Base-by-base conservation (phyloP, 1,140 invertebrate species). In the Drosophila varians region DNA sequence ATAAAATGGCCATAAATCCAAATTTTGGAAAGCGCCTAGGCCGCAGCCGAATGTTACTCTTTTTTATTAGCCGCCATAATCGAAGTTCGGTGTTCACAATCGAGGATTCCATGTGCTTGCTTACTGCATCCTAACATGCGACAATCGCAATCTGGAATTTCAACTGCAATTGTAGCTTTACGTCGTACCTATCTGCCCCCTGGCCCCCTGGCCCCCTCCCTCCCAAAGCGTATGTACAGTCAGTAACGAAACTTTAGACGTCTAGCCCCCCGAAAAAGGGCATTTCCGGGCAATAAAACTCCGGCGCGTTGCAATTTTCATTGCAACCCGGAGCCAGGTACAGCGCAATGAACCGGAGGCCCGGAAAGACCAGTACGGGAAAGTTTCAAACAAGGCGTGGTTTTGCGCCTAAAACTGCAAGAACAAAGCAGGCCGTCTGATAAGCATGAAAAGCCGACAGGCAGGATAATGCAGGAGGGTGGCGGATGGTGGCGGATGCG, bases 211-310 rank as follows among this genome's bases (percentile, higher is more conserved):
- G n/a, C n/a, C n/a, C n/a, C n/a, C n/a, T n/a, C n/a, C n/a, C n/a
- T n/a, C n/a, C n/a, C n/a, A n/a, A n/a, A n/a, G n/a, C n/a, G n/a
- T n/a, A n/a, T n/a, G n/a, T n/a, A n/a, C n/a, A n/a, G n/a, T n/a
- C n/a, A n/a, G n/a, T n/a, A n/a, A n/a, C 6, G 34, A 72, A 75
- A 75, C 71, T 80, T 75, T 48, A 18, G 31, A 45, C 49, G 75
- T 74, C 75, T 79, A 34, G 52, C 40, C 43, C 40, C 36, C 21
- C 4, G 4, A 21, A 58, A 61, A 40, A 55, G 62, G 55, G 68
- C 79, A 84, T 86, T 86, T 83, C 79, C 79, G 70, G 73, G 65
- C 65, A 83, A 78, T 84, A 84, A 83, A 79, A 78, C 55, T 74
- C 71, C 61, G 70, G 75, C 71, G 65, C 75, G 77, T 79, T 75